Percentiles rank a stretch among this genome's conserved stretches.
phyloP scores from a whole-genome alignment of 1,140 invertebrate genomes.

The Trissolcus basalis region DNA sequence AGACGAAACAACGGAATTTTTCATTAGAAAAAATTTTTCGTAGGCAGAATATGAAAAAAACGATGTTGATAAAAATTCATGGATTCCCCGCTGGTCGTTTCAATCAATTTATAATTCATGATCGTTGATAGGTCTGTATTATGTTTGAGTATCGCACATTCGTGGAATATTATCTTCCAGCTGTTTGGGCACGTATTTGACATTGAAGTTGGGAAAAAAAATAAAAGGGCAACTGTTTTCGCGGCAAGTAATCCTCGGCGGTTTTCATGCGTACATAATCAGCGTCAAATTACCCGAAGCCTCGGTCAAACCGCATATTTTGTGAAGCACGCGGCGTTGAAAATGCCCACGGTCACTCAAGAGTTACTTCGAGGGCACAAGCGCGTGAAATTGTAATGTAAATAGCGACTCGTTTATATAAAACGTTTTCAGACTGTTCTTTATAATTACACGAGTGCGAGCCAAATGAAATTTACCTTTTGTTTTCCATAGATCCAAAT shows the following conservation, averaged over 20 bases:
- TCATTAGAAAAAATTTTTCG: slow-evolving; percentile 10
- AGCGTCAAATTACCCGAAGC: slow-evolving; percentile 48
- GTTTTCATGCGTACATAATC: slow-evolving; percentile 45
- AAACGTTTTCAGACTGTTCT: neutral
- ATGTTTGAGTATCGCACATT: slow-evolving; percentile 16
- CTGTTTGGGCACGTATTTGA: slow-evolving; percentile 24
- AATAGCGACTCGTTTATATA: slow-evolving; percentile 19
- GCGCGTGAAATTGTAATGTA: slow-evolving; percentile 35
- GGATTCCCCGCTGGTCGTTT: slow-evolving; percentile 9
- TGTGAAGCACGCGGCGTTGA: slow-evolving; percentile 14
- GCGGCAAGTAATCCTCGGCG: slow-evolving; percentile 29
- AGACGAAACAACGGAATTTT: neutral
- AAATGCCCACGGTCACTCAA: slow-evolving; percentile 26
- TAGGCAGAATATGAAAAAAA: neutral
- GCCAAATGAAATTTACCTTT: neutral
- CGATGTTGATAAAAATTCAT: slow-evolving; percentile 3
- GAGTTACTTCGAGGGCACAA: slow-evolving; percentile 28
- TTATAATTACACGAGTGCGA: neutral
- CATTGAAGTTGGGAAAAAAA: slow-evolving; percentile 20
- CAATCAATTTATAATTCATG: slow-evolving; percentile 34
- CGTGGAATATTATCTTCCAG: slow-evolving; percentile 31
- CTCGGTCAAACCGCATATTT: slow-evolving; percentile 39
- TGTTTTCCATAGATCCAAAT: neutral
- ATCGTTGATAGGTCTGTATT: slow-evolving; percentile 39
- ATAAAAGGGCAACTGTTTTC: slow-evolving; percentile 10